Evolutionary conservation across 2,797 vertebrate species (phyloP), one percentile per base, ranked within the genome.

Genomic region (Acanthopagrus latus): DNA sequence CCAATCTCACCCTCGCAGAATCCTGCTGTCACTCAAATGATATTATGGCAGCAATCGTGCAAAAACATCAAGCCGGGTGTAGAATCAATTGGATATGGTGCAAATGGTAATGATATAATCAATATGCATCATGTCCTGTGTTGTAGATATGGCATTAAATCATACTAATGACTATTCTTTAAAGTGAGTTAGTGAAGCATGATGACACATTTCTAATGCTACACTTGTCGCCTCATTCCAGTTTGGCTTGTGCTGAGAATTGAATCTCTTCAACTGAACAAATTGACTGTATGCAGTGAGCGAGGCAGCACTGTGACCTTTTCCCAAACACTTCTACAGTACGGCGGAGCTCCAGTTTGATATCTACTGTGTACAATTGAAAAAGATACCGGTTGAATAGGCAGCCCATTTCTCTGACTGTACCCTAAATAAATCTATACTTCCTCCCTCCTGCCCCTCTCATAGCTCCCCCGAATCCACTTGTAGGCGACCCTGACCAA

Each of bases 51-150:
- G 47, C 63, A 17, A 33, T 41, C 44, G 64, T 57, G 47, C 69
- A 62, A 78, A 80, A 83, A 77, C 47, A 85, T 76, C 73, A 74
- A 78, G 71, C 66, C 11, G 51, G 63, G 46, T 71, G 44, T 23
- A 21, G 76, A 87, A 88, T 90, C 73, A 82, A 63, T 87, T 83
- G 68, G 82, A 83, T 67, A 16, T 51, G 64, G 78, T 74, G 74
- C 73, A 67, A 68, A 73, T 77, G 75, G 84, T 89, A 88, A 91
- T 86, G 76, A 81, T 80, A 75, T 86, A 78, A 92, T 91, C 89
- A 91, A 89, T 85, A 91, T 91, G 87, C 77, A 86, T 83, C 72
- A 73, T 79, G 88, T 87, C 81, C 84, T 59, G 69, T 86, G 88
- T 86, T 84, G 83, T 83, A 82, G 72, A 84, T 73, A 67, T 85